phyloP scores from a whole-genome alignment of 2,797 vertebrate species.

The Petrocephalus schoutedeni region DNA sequence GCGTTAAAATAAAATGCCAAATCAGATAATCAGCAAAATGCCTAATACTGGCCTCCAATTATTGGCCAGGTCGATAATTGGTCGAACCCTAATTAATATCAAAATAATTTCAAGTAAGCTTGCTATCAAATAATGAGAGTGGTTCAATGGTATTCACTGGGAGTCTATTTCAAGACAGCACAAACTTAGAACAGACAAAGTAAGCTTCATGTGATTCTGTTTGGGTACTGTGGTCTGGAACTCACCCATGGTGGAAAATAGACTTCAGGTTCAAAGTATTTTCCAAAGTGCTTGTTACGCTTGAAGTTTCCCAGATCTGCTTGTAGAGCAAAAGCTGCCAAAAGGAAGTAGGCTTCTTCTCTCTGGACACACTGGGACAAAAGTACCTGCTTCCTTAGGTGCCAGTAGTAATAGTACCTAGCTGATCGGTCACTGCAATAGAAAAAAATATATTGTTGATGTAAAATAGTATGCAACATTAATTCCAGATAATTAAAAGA shows the following conservation, averaged over 20 bases:
- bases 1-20: no score
- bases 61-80: no score
- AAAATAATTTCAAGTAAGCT: neutral
- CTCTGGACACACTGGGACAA: slow-evolving; percentile 85
- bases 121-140: neutral
- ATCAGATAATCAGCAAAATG: no score
- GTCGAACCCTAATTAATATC: neutral
- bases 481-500: neutral
- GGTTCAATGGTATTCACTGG: neutral
- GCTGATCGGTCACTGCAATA: slow-evolving; percentile 78
- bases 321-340: slow-evolving; percentile 92
- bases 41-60: no score
- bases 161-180: neutral
- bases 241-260: slow-evolving; percentile 97
- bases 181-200: neutral
- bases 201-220: neutral
- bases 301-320: slow-evolving; percentile 96
- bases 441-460: neutral
- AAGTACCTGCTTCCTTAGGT: slow-evolving; percentile 90
- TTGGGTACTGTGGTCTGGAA: neutral
- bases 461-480: neutral
- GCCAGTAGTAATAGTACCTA: slow-evolving; percentile 96
- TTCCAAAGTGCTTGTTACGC: slow-evolving; percentile 89
- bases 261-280: slow-evolving; percentile 93
- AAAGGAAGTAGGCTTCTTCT: slow-evolving; percentile 94